These are phyloP conservation scores for Trachurus trachurus DNA, from an alignment of 2,797 vertebrate genomes.

Conservation along the genomic window DNA sequence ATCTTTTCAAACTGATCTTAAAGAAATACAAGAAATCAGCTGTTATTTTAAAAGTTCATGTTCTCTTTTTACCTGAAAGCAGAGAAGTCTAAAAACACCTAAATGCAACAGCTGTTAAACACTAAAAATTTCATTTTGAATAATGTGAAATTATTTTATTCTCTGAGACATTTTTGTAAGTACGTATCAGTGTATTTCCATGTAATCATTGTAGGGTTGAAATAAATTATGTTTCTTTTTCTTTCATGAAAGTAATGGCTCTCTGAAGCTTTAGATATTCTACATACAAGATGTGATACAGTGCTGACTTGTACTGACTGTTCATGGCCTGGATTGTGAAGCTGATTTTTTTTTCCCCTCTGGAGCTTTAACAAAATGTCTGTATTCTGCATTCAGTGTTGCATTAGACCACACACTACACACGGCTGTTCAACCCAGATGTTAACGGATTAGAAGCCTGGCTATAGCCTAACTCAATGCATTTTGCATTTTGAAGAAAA, in stretches of 20 bases:
- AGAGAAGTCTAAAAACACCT: constrained; percentile 64
- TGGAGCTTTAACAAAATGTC: constrained; percentile 66
- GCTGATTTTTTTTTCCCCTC: constrained; percentile 54
- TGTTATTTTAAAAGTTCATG: constrained; percentile 60
- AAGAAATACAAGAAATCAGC: constrained; percentile 66
- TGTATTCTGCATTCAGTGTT: constrained; percentile 65
- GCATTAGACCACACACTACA: constrained; percentile 41
- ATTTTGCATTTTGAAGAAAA: constrained; percentile 29
- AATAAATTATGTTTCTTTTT: constrained; percentile 84
- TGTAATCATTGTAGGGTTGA: constrained; percentile 86
- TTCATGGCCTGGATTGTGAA: constrained; percentile 64
- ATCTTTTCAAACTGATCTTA: constrained; percentile 78
- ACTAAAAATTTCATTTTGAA: constrained; percentile 76
- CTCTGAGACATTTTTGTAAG: constrained; percentile 86
- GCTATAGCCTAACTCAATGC: constrained; percentile 24
- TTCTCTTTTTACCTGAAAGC: constrained; percentile 83
- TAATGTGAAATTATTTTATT: constrained; percentile 82
- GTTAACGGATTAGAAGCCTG: constrained; percentile 31
- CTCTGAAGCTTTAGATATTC: constrained; percentile 65
- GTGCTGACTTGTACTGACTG: constrained; percentile 57
- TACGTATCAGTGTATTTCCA: constrained; percentile 85
- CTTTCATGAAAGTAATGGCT: constrained; percentile 73
- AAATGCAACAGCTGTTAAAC: constrained; percentile 75
- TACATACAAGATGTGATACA: constrained; percentile 53
- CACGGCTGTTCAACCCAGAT: constrained; percentile 58